Conservation (phyloP, 2,113 vertebrate species). For the Amblyopsis rosae region DNA sequence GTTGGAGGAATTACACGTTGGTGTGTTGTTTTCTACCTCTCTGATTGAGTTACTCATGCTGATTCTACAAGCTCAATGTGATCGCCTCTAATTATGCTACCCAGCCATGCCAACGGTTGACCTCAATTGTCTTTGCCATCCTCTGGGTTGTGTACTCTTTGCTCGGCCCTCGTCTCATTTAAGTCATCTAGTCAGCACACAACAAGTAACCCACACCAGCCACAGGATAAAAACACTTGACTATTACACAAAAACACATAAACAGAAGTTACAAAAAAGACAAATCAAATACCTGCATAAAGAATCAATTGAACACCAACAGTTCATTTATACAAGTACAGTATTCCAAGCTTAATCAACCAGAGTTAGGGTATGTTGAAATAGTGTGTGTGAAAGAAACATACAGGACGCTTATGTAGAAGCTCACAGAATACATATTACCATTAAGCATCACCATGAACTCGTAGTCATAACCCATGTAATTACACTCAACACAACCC, state of each 20-base stretch:
- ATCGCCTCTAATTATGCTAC: conserved; percentile 64
- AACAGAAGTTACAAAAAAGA: too few species aligned
- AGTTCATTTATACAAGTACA: background rate
- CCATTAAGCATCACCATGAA: conserved; percentile 63
- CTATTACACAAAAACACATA: conserved; percentile 8
- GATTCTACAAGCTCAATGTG: conserved; percentile 58
- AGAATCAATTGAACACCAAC: too few species aligned
- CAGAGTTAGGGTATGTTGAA: conserved; percentile 40
- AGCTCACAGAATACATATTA: conserved; percentile 60
- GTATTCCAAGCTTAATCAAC: too few species aligned
- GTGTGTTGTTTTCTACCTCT: conserved; percentile 48
- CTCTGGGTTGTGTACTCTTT: conserved; percentile 30
- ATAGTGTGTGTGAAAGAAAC: conserved; percentile 46
- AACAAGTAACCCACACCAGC: background rate
- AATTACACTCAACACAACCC: conserved; percentile 63
- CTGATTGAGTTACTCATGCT: conserved; percentile 39
- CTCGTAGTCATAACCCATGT: conserved; percentile 64
- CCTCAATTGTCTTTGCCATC: conserved; percentile 49
- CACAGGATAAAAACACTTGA: background rate
- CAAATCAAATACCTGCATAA: too few species aligned
- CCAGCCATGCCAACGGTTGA: conserved; percentile 53
- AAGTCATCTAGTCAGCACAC: background rate
- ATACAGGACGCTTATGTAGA: conserved; percentile 52
- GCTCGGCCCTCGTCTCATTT: conserved; percentile 18
- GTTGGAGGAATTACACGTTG: conserved; percentile 54